Percentiles rank a stretch among this genome's conserved stretches.
These are phyloP conservation scores for Tricholauxania praeusta DNA, from an alignment of 2,888 invertebrate species.

Conservation along the genomic window DNA sequence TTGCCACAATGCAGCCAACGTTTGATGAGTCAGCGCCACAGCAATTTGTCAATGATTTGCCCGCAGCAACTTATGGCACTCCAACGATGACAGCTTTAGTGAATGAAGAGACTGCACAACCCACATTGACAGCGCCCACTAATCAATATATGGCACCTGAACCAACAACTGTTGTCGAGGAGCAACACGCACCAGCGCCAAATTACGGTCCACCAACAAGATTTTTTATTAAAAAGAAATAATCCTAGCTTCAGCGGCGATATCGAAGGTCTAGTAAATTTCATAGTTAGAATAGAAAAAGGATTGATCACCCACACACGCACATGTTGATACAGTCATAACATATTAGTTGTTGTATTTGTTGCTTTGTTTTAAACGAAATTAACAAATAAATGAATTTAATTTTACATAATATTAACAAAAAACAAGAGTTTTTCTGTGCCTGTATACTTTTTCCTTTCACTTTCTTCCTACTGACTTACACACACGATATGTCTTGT, in stretches of 20 bases:
- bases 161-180: slow-evolving; percentile 54
- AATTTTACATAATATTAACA: slow-evolving; percentile 8
- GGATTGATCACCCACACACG: not conserved
- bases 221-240: slow-evolving; percentile 62
- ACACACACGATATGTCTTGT: no score
- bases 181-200: slow-evolving; percentile 59
- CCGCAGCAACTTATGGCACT: slow-evolving; percentile 50
- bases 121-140: slow-evolving; percentile 51
- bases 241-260: not conserved
- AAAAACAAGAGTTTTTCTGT: no score
- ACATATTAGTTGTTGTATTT: slow-evolving; percentile 1
- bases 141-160: slow-evolving; percentile 59
- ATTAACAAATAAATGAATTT: slow-evolving; percentile 4
- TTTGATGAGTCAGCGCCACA: slow-evolving; percentile 47
- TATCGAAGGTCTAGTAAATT: not conserved
- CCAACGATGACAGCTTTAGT: slow-evolving; percentile 52
- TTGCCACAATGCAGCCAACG: slow-evolving; percentile 49
- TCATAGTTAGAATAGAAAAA: not conserved
- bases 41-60: slow-evolving; percentile 47
- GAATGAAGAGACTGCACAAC: slow-evolving; percentile 48
- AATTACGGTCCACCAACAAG: slow-evolving; percentile 76
- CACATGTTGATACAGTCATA: slow-evolving; percentile 12
- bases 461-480: no score
- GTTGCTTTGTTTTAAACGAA: not conserved
- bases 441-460: no score